phyloP scores from a whole-genome alignment of 2,113 vertebrate genomes.

The Vidua macroura region DNA sequence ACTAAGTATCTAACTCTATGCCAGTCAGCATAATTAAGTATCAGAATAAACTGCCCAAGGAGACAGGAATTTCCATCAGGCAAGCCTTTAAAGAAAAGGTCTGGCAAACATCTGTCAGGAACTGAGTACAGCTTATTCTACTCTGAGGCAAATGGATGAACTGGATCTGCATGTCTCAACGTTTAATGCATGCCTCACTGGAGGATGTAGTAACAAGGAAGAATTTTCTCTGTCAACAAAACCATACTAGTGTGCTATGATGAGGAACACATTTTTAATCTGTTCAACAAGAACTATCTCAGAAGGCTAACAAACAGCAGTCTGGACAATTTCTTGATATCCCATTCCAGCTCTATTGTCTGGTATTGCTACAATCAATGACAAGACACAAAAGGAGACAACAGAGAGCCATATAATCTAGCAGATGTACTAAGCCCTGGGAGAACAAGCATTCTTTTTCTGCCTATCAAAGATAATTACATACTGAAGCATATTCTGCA shows the following conservation, averaged over 20 bases:
- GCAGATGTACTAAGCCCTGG: slow-evolving; percentile 11
- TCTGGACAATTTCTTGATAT: not conserved
- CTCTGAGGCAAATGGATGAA: slow-evolving; percentile 14
- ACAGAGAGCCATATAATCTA: not conserved
- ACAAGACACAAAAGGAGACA: slow-evolving; percentile 2
- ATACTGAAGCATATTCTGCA: not conserved
- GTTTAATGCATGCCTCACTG: not conserved
- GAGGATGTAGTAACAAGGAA: not conserved
- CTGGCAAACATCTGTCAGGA: slow-evolving; percentile 43
- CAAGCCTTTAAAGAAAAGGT: not conserved
- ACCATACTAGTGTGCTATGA: not conserved
- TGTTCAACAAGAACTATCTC: not conserved
- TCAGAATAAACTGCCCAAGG: slow-evolving; percentile 7
- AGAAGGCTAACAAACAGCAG: not conserved
- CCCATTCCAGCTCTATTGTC: slow-evolving; percentile 25
- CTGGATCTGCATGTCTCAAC: not conserved
- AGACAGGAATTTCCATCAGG: slow-evolving; percentile 14
- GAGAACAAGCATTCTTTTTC: slow-evolving; percentile 12
- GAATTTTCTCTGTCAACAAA: slow-evolving; percentile 15
- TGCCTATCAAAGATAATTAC: slow-evolving; percentile 49
- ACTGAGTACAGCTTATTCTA: not conserved
- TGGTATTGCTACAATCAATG: not conserved
- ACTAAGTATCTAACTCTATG: not conserved
- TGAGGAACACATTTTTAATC: slow-evolving; percentile 16
- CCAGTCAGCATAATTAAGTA: not conserved